Conservation (phyloP, 2,797 vertebrate genomes). For the Oreonectes daqikongensis region DNA sequence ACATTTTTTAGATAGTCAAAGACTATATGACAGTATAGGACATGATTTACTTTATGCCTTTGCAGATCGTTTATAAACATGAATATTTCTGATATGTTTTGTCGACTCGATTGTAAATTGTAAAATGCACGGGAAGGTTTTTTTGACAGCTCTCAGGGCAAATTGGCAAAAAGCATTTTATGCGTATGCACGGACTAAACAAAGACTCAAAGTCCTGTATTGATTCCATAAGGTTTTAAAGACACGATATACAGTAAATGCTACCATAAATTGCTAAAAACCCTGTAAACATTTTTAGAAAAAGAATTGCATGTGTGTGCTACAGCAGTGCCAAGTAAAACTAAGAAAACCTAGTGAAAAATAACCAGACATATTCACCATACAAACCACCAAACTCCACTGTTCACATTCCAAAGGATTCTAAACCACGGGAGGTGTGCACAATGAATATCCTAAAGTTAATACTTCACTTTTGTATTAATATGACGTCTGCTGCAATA, state of each 20-base stretch:
- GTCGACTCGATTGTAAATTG: neutral
- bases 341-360: conserved; percentile 15
- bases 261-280: conserved; percentile 28
- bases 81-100: neutral
- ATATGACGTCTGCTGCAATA: conserved; percentile 18
- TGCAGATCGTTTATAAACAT: neutral
- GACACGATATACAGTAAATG: conserved; percentile 10
- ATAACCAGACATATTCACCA: conserved; percentile 14
- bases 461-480: conserved; percentile 14
- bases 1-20: neutral
- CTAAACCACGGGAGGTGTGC: neutral
- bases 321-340: conserved; percentile 32
- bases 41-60: neutral
- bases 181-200: no score
- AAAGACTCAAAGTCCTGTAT: neutral
- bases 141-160: no score
- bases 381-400: conserved; percentile 5
- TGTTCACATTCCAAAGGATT: conserved; percentile 9
- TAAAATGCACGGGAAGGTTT: neutral
- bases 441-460: conserved; percentile 14
- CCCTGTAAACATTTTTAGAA: conserved; percentile 36
- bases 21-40: no score
- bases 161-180: no score
- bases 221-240: conserved; percentile 7
- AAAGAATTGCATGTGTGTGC: conserved; percentile 38